A percentile compares a stretch with the other conserved stretches of the same genome.
These are phyloP conservation scores for Polydrusus cervinus DNA, from an alignment of 2,888 invertebrate species.

Conservation along the genomic window DNA sequence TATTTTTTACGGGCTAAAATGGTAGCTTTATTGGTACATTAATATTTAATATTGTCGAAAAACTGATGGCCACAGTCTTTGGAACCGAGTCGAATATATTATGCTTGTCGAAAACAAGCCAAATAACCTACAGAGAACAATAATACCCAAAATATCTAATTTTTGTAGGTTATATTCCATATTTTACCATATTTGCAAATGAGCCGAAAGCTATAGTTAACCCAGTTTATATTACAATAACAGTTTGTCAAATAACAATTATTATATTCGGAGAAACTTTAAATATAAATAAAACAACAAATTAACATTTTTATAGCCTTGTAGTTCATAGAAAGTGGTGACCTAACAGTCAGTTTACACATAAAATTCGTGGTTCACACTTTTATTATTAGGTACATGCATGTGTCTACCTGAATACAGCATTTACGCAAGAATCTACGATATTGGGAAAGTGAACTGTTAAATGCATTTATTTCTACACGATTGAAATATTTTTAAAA, in stretches of 20 bases:
- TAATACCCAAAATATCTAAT: no score
- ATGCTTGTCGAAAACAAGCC: no score
- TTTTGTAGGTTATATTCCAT: no score
- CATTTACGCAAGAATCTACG: slow-evolving; percentile 3
- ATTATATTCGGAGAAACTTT: slow-evolving; percentile 41
- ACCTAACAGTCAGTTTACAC: slow-evolving; percentile 25
- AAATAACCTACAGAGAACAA: no score
- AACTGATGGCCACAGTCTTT: no score
- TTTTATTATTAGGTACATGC: slow-evolving; percentile 2
- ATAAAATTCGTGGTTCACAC: slow-evolving; percentile 17
- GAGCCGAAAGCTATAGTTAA: slow-evolving; percentile 12
- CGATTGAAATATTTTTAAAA: no score
- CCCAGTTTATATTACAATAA: slow-evolving; percentile 21
- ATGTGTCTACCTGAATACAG: background rate
- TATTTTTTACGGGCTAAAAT: no score
- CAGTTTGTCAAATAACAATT: slow-evolving; percentile 12
- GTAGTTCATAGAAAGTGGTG: slow-evolving; percentile 47
- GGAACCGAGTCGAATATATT: no score
- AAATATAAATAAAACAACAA: slow-evolving; percentile 35
- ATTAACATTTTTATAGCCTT: slow-evolving; percentile 35
- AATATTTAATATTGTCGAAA: no score
- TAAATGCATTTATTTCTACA: slow-evolving; percentile 9
- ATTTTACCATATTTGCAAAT: background rate
- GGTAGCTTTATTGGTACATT: no score
- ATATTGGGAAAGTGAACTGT: background rate